Conservation (phyloP, 53 echinoderm and acorn worm species). For the Antedon mediterranea region DNA sequence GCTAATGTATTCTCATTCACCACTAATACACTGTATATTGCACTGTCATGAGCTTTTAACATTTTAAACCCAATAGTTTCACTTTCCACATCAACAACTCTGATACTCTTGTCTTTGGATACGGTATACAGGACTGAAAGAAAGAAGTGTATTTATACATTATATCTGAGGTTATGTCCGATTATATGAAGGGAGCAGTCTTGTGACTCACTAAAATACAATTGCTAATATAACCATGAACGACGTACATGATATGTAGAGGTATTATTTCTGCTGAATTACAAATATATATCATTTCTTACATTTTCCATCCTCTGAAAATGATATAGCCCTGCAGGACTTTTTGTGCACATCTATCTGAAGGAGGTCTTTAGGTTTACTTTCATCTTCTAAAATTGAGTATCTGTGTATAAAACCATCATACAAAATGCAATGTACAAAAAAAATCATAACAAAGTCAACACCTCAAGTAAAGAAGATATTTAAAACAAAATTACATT, state of each 20-base stretch:
- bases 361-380: slow-evolving; percentile 22
- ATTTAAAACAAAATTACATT: no score
- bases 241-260: no score
- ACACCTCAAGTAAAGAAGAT: no score
- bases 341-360: slow-evolving; percentile 53
- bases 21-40: slow-evolving; percentile 54
- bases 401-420: slow-evolving; percentile 20
- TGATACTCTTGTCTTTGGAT: slow-evolving; percentile 85
- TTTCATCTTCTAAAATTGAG: slow-evolving; percentile 38
- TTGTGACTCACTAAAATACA: no score
- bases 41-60: slow-evolving; percentile 58
- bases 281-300: no score
- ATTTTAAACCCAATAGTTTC: slow-evolving; percentile 32
- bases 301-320: slow-evolving; percentile 78
- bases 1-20: slow-evolving; percentile 61
- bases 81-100: slow-evolving; percentile 40
- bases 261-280: no score
- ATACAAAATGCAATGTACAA: no score
- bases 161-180: no score
- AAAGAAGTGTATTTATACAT: background rate
- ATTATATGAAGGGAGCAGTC: no score
- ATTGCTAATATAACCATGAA: no score
- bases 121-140: slow-evolving; percentile 42
- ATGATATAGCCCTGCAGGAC: slow-evolving; percentile 49
- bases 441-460: no score